These are phyloP conservation scores for Misgurnus anguillicaudatus DNA, from an alignment of 2,113 vertebrate species.

Conservation along the genomic window DNA sequence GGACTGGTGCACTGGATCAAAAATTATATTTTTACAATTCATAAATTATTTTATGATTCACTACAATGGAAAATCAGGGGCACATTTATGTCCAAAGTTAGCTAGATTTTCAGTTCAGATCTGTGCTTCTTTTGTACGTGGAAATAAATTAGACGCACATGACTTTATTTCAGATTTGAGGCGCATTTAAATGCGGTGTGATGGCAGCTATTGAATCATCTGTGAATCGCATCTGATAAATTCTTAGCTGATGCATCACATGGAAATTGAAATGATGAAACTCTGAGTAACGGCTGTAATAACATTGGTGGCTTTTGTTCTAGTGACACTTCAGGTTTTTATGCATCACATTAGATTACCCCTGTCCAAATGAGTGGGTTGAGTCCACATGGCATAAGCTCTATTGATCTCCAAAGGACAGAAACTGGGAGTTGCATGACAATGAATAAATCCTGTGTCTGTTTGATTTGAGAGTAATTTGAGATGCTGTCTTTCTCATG, in stretches of 20 bases:
- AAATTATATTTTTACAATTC: too few relatives aligned
- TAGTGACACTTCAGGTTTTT: conserved; percentile 16
- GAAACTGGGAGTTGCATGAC: background rate
- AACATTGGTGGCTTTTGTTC: conserved; percentile 19
- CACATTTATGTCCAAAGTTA: too few relatives aligned
- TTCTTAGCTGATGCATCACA: background rate
- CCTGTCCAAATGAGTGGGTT: conserved; percentile 21
- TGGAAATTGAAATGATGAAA: conserved; percentile 24
- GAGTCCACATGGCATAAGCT: conserved; percentile 20
- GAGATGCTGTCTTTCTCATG: conserved; percentile 34
- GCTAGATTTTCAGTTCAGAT: too few relatives aligned
- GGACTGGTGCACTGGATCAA: too few relatives aligned
- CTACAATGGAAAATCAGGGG: too few relatives aligned
- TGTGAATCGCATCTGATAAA: background rate
- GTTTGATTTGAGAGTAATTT: conserved; percentile 42
- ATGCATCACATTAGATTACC: conserved; percentile 12
- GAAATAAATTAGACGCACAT: too few relatives aligned
- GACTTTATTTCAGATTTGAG: too few relatives aligned
- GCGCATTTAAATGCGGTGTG: too few relatives aligned
- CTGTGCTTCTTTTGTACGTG: too few relatives aligned
- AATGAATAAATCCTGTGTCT: conserved; percentile 33
- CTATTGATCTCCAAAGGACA: conserved; percentile 33
- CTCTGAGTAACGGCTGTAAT: background rate
- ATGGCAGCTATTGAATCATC: background rate
- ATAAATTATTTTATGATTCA: too few relatives aligned